Evolutionary conservation across 2,797 vertebrate species (phyloP).

Genomic region (Chaetodon trifasciatus): DNA sequence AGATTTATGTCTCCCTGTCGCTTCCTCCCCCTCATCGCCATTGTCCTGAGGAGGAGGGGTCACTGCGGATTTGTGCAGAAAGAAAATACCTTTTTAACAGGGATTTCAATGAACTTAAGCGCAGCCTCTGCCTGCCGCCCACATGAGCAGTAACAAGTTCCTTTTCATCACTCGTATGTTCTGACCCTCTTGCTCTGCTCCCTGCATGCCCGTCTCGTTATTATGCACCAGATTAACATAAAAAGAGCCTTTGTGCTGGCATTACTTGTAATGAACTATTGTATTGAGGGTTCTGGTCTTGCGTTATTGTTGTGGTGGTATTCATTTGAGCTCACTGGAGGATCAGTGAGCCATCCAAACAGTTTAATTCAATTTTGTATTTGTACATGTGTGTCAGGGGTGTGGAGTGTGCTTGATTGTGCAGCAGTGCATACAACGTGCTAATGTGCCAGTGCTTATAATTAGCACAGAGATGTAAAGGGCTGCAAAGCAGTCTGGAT

Average conservation of each 20-base stretch:
- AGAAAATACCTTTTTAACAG: slow-evolving; percentile 45
- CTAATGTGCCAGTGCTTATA: slow-evolving; percentile 57
- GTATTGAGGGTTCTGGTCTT: slow-evolving; percentile 27
- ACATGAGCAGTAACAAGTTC: slow-evolving; percentile 25
- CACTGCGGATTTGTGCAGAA: slow-evolving; percentile 57
- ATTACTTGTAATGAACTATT: slow-evolving; percentile 49
- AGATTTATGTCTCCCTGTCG: slow-evolving; percentile 41
- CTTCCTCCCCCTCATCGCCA: slow-evolving; percentile 10
- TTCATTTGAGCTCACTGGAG: slow-evolving; percentile 42
- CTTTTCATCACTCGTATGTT: slow-evolving; percentile 33
- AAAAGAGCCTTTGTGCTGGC: slow-evolving; percentile 52
- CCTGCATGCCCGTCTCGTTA: slow-evolving; percentile 33
- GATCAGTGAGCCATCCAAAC: slow-evolving; percentile 50
- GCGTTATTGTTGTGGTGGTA: slow-evolving; percentile 38
- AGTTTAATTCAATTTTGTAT: slow-evolving; percentile 50
- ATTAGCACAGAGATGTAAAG: slow-evolving; percentile 49
- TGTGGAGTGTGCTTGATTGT: slow-evolving; percentile 44
- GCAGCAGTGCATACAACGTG: slow-evolving; percentile 44
- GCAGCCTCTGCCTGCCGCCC: slow-evolving; percentile 17
- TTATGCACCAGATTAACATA: slow-evolving; percentile 55
- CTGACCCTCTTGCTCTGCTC: slow-evolving; percentile 41
- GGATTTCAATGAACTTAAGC: slow-evolving; percentile 28
- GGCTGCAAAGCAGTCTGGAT: slow-evolving; percentile 16
- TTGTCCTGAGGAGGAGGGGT: slow-evolving; percentile 60
- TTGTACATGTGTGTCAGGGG: slow-evolving; percentile 31